Evolutionary conservation across 2,113 vertebrate species (phyloP), one percentile per base, ranked within the genome.

Genomic region (Pseudorasbora parva): DNA sequence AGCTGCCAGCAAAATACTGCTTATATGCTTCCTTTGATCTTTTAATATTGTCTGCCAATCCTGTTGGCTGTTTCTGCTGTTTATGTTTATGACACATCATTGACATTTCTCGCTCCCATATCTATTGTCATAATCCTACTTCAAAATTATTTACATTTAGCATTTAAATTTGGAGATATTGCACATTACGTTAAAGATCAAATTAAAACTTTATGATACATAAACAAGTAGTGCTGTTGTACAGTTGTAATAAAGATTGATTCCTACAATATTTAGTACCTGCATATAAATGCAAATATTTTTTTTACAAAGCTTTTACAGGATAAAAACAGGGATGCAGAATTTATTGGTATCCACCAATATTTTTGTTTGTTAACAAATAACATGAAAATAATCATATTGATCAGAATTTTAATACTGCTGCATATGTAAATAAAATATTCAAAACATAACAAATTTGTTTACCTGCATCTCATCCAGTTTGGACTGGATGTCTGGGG

Each of bases 391-490:
- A 54, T 64, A 33, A 19, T 64, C 33, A 69, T 12, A 69, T 12
- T 43, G 21, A 43, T 43, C 37, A 12, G 37, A 41, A 12, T n/a
- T 69, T 12, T 41, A 69, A 69, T 43, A n/a, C 14, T 33, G 45
- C 15, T 69, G 15, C 4, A 12, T 49, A 66, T n/a, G 30, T 68
- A 41, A 45, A 12, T 10, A 2, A 64, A 27, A 9, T 30, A 14
- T 15, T 14, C 8, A 21, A 56, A 19, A 4, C 6, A 2, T 25
- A 37, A 21, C 9, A 51, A 30, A 66, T 49, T 74, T 41, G 90
- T 72, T 93, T 89, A 97, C 96, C 96, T 97, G 96, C 94, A 97
- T 97, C 90, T 97, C 96, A 79, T 96, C 96, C 89, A 97, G 91
- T 88, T 96, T 96, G 89, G 95, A 96, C 86, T 96, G 95, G 88